A percentile compares a stretch with the other conserved stretches of the same genome.
Conservation (phyloP, 2,888 invertebrate genomes). For the Phlogophora meticulosa region DNA sequence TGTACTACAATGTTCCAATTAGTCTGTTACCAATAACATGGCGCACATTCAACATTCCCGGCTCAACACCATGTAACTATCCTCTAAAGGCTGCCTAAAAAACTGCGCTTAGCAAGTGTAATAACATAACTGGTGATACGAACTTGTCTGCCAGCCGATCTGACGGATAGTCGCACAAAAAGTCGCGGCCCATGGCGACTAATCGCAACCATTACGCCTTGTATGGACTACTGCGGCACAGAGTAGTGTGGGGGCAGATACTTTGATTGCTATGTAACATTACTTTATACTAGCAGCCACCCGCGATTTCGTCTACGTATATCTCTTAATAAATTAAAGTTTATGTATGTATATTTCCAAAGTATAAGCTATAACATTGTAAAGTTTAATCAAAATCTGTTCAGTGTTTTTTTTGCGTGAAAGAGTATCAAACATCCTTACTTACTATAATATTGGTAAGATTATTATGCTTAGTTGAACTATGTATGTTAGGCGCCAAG, state of each 20-base stretch:
- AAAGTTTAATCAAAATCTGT: too few relatives aligned
- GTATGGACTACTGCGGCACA: slow-evolving; percentile 61
- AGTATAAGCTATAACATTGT: too few relatives aligned
- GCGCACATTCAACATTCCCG: slow-evolving; percentile 23
- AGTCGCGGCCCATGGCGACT: slow-evolving; percentile 68
- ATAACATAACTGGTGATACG: slow-evolving; percentile 61
- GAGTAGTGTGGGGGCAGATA: slow-evolving; percentile 38
- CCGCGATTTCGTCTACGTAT: too few relatives aligned
- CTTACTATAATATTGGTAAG: too few relatives aligned
- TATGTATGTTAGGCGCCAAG: too few relatives aligned
- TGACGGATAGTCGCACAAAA: slow-evolving; percentile 68
- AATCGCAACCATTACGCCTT: slow-evolving; percentile 73
- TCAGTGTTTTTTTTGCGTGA: too few relatives aligned
- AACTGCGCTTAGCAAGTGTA: slow-evolving; percentile 66
- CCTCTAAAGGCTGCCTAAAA: slow-evolving; percentile 35
- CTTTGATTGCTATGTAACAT: neutral
- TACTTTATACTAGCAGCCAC: too few relatives aligned
- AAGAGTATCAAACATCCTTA: too few relatives aligned
- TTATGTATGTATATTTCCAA: too few relatives aligned
- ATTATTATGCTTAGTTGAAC: too few relatives aligned
- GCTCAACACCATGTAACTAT: slow-evolving; percentile 42
- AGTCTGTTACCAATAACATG: slow-evolving; percentile 32
- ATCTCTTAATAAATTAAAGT: too few relatives aligned
- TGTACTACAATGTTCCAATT: slow-evolving; percentile 36
- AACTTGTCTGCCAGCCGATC: slow-evolving; percentile 66